Conservation (phyloP, 1,140 invertebrate genomes). For the Chelonus insularis region DNA sequence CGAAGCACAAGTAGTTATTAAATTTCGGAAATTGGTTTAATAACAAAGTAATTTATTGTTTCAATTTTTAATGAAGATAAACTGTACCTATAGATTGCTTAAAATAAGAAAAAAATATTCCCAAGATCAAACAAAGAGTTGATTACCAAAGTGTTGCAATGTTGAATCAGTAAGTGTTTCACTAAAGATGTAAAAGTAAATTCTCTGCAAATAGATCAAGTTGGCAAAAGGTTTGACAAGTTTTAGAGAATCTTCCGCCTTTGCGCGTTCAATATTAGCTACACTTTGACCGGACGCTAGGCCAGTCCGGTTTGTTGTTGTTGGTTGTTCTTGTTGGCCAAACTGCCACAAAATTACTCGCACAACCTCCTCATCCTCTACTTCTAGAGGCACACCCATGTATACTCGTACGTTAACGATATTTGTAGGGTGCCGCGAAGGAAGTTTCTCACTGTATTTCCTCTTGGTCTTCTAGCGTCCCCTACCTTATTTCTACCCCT, state of each 20-base stretch:
- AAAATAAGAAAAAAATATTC: too few species aligned
- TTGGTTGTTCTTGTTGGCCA: conserved; percentile 45
- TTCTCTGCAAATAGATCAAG: neutral
- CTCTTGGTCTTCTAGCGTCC: conserved; percentile 21
- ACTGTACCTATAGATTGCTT: too few species aligned
- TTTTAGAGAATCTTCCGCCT: conserved; percentile 13
- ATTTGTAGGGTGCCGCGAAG: conserved; percentile 47
- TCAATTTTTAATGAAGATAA: too few species aligned
- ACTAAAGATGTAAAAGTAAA: too few species aligned
- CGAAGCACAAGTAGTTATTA: too few species aligned
- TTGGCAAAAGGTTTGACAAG: conserved; percentile 8
- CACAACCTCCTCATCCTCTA: conserved; percentile 23
- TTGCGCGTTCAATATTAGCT: conserved; percentile 37
- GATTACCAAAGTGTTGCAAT: too few species aligned
- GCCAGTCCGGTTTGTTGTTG: conserved; percentile 35
- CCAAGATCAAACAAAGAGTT: too few species aligned
- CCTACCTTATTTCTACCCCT: neutral
- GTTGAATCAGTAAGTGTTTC: too few species aligned
- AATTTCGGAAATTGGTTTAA: too few species aligned
- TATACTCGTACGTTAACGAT: conserved; percentile 47
- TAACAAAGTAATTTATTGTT: too few species aligned
- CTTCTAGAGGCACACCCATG: conserved; percentile 14
- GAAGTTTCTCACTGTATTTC: conserved; percentile 41
- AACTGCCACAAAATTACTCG: conserved; percentile 51
- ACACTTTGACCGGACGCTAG: conserved; percentile 33